Evolutionary conservation across 2,113 vertebrate species (phyloP), one percentile per base, ranked within the genome.

Genomic region (Columba janthina): DNA sequence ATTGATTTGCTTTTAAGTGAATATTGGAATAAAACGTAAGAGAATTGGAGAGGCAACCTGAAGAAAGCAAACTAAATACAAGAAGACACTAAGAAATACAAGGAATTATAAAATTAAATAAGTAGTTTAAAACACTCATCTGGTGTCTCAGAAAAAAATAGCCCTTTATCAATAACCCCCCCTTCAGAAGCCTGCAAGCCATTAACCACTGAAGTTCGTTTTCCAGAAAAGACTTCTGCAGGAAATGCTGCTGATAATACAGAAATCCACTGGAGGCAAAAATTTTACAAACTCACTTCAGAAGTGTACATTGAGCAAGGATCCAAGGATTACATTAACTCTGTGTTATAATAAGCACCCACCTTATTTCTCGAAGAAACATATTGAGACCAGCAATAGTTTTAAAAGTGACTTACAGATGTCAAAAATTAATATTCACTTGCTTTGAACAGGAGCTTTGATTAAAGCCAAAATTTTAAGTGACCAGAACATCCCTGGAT

Each of bases 401-500:
- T 57, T 76, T 69, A 36, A n/a, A 8, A 70, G 40, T 12, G 9
- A 6, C 10, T 22, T 50, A 36, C 29, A 64, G 4, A 7, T 57
- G 25, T 57, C 2, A 38, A 81, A 58, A 22, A 48, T 34, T 16
- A 2, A 62, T 32, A 46, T 70, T 46, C 24, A 50, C 9, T 56
- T 53, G 5, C 9, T 36, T 11, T 65, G 21, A 69, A 32, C 3
- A 46, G 17, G 10, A 34, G 6, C 3, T 76, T 71, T 76, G 14
- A 44, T 65, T 34, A 79, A 91, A 32, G 2, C 5, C 6, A 25
- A 44, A 48, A 12, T 46, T 83, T 48, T 74, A 12, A 36, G 9
- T 12, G 24, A 60, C 4, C 2, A 38, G 5, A 58, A 57, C 4
- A 31, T 67, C 5, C 2, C 7, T 32, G 10, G 3, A 7, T 36